Percentiles rank a stretch among this genome's conserved stretches.
Conservation (phyloP, 2,888 invertebrate species). For the Scotopteryx bipunctaria region DNA sequence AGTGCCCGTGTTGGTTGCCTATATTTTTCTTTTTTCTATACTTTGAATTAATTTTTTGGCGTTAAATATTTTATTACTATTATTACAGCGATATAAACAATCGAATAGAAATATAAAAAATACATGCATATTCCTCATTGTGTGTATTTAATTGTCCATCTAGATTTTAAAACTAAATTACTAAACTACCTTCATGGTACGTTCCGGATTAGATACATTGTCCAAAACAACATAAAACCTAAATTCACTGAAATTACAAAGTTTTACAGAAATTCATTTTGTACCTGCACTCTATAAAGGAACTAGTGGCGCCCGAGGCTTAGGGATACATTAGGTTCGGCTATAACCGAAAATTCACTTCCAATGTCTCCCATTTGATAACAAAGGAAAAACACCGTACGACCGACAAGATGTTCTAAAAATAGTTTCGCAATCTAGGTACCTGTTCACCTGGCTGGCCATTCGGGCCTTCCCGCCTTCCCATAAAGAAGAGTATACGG, state of each 20-base stretch:
- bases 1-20: no score
- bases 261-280: conserved; percentile 39
- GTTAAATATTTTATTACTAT: no score
- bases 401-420: conserved; percentile 81
- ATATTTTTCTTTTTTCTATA: no score
- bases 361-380: conserved; percentile 75
- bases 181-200: no score
- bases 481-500: conserved; percentile 83
- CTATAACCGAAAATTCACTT: conserved; percentile 66
- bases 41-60: no score
- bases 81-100: no score
- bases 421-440: conserved; percentile 81
- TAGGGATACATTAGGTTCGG: conserved; percentile 63
- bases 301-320: conserved; percentile 51
- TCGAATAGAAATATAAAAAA: no score
- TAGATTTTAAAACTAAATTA: no score
- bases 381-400: conserved; percentile 80
- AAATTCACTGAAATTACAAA: conserved; percentile 13
- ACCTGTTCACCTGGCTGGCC: conserved; percentile 81
- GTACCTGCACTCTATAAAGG: conserved; percentile 51
- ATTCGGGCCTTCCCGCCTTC: conserved; percentile 80
- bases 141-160: no score
- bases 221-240: not conserved
- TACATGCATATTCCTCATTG: no score
- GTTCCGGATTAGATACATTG: not conserved